Percentiles rank a stretch among this genome's conserved stretches.
phyloP scores from a whole-genome alignment of 2,113 vertebrate species.

The Furnarius figulus region DNA sequence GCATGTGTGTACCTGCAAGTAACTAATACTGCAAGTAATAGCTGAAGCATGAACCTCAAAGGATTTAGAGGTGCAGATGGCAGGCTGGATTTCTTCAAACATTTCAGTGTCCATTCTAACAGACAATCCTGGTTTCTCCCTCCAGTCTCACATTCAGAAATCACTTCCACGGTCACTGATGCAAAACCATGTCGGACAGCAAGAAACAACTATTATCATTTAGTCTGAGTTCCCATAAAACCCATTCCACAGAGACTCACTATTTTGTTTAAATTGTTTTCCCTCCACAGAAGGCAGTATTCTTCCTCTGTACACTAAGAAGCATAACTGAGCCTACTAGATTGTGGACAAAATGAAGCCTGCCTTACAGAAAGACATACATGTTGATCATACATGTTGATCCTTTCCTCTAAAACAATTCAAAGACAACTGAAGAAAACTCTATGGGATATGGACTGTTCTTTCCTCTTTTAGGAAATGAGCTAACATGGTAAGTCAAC shows the following conservation, averaged over 20 bases:
- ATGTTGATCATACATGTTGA: not conserved
- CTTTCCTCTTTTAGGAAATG: not conserved
- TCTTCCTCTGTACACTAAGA: not conserved
- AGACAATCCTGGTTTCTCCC: not conserved
- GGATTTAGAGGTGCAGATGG: not conserved
- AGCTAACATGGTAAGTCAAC: not conserved
- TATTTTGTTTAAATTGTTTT: rapidly evolving
- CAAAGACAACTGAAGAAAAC: not conserved
- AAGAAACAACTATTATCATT: not conserved
- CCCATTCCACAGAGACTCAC: not conserved
- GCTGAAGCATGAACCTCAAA: not conserved
- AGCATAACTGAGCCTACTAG: not conserved
- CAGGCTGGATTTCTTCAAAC: not conserved
- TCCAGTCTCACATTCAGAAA: not conserved
- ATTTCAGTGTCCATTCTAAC: not conserved
- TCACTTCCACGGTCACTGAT: not conserved
- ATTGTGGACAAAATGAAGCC: not conserved
- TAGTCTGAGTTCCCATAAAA: not conserved
- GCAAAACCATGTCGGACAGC: not conserved
- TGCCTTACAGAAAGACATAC: not conserved
- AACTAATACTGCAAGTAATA: not conserved
- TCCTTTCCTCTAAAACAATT: not conserved
- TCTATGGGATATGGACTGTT: not conserved
- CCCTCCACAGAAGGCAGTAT: not conserved
- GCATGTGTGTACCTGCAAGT: not conserved